These are phyloP conservation scores for Philopotamus ludificatus DNA, from an alignment of 1,140 invertebrate genomes.

Conservation along the genomic window DNA sequence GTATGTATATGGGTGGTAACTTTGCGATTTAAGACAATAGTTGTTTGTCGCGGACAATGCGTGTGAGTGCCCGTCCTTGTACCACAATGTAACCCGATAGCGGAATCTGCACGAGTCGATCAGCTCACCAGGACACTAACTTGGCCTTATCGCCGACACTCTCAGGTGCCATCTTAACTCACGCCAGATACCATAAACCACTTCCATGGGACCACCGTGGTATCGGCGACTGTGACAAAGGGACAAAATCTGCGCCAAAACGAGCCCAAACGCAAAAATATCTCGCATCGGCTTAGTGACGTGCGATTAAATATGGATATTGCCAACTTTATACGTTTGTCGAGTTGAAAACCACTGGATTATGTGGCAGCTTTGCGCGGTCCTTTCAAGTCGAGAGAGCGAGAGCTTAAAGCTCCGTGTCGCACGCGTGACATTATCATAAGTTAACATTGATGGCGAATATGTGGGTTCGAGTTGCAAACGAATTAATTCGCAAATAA, in stretches of 20 bases:
- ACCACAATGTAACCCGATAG: slow-evolving; percentile 27
- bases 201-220: slow-evolving; percentile 3
- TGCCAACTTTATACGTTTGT: too few relatives aligned
- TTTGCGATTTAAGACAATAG: too few relatives aligned
- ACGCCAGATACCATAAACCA: background rate
- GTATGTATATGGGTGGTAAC: too few relatives aligned
- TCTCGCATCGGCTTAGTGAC: too few relatives aligned
- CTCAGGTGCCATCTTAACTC: slow-evolving; percentile 11
- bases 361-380: slow-evolving; percentile 3
- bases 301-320: too few relatives aligned
- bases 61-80: slow-evolving; percentile 8
- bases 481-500: background rate
- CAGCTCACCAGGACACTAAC: slow-evolving; percentile 22
- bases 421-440: slow-evolving; percentile 35
- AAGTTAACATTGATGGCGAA: slow-evolving; percentile 23
- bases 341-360: slow-evolving; percentile 5
- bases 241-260: too few relatives aligned
- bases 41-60: too few relatives aligned
- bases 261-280: too few relatives aligned
- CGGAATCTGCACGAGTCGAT: slow-evolving; percentile 20
- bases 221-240: too few relatives aligned
- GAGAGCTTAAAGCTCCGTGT: slow-evolving; percentile 25
- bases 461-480: slow-evolving; percentile 8
- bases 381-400: slow-evolving; percentile 22
- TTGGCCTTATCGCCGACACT: slow-evolving; percentile 15